phyloP scores from a whole-genome alignment of 2,797 vertebrate species.

The Characodon lateralis region DNA sequence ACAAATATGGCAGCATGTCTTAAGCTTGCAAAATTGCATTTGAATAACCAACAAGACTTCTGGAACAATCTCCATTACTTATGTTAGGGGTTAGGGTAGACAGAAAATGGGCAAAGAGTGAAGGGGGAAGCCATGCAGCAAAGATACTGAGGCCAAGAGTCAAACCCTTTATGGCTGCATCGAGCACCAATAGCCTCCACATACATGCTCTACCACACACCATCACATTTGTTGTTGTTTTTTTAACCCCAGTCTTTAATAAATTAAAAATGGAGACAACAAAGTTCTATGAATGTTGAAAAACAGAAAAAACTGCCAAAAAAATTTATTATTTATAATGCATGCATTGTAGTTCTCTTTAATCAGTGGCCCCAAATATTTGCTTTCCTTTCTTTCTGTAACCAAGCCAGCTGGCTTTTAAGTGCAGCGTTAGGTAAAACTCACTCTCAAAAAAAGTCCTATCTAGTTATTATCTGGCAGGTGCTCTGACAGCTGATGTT shows the following conservation, averaged over 20 bases:
- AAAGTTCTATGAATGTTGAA: background rate
- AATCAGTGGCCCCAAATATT: background rate
- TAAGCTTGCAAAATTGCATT: too few species aligned
- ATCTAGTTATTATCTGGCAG: slow-evolving; percentile 22
- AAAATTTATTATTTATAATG: background rate
- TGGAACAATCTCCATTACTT: background rate
- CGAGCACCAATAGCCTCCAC: background rate
- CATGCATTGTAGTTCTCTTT: background rate
- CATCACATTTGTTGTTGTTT: background rate
- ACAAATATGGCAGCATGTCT: too few species aligned
- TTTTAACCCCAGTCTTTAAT: background rate
- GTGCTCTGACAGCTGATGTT: slow-evolving; percentile 21
- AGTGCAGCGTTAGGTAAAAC: slow-evolving; percentile 2
- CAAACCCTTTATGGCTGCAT: background rate
- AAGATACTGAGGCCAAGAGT: background rate
- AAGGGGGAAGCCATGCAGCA: background rate
- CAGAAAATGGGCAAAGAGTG: background rate
- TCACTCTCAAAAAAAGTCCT: background rate
- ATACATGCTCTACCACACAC: background rate
- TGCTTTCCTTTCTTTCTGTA: background rate
- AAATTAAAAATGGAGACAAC: background rate
- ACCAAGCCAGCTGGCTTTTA: slow-evolving; percentile 1
- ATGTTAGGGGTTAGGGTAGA: background rate
- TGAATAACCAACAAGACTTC: too few species aligned
- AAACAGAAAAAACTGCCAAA: background rate